These are phyloP conservation scores for Hyphantria cunea DNA, from an alignment of 1,140 invertebrate genomes.

Conservation along the genomic window DNA sequence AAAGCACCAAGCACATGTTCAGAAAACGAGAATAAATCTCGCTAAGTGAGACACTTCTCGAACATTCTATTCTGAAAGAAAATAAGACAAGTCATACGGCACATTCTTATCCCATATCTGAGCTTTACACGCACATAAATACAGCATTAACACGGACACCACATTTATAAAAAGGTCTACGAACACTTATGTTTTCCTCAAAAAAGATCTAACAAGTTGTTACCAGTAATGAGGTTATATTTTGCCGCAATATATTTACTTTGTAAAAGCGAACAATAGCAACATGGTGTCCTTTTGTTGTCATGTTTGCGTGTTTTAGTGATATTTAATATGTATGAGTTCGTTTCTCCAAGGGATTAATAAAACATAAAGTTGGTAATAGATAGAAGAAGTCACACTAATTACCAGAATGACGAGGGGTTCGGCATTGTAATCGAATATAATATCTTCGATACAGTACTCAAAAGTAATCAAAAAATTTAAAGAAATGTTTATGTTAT, in stretches of 20 bases:
- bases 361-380: too few species aligned
- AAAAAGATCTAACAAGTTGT: conserved; percentile 10
- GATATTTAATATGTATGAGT: background rate
- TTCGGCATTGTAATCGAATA: too few species aligned
- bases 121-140: conserved; percentile 14
- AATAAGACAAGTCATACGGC: conserved; percentile 15
- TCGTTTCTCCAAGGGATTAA: background rate
- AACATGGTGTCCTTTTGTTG: conserved; percentile 5
- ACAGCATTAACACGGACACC: conserved; percentile 14
- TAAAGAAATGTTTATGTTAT: too few species aligned
- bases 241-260: conserved; percentile 2
- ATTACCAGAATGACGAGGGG: too few species aligned
- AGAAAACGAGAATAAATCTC: conserved; percentile 5
- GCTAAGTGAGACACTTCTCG: conserved; percentile 8
- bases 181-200: background rate
- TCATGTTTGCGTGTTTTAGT: conserved; percentile 28
- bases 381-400: too few species aligned
- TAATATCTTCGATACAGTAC: too few species aligned
- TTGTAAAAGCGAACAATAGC: conserved; percentile 17
- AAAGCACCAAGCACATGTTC: conserved; percentile 21
- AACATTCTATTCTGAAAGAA: conserved; percentile 11
- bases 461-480: too few species aligned
- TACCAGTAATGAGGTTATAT: conserved; percentile 23
- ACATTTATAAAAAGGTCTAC: conserved; percentile 7
- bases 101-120: conserved; percentile 16